phyloP scores from a whole-genome alignment of 1,140 invertebrate species.

The Eueides isabella region DNA sequence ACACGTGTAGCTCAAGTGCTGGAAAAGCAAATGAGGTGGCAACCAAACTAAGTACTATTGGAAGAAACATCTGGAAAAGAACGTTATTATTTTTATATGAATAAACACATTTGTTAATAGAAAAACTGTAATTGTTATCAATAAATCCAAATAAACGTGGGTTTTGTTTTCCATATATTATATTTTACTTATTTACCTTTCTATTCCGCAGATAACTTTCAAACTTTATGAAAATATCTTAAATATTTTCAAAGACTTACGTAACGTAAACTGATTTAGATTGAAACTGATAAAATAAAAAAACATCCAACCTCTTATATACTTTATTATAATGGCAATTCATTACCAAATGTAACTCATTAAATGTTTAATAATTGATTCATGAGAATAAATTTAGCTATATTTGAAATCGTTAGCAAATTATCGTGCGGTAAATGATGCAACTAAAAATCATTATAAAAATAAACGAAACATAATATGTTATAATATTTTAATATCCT shows the following conservation, averaged over 20 bases:
- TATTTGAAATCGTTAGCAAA: background rate
- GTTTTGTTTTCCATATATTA: too few species aligned
- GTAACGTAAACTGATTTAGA: too few species aligned
- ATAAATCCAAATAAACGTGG: too few species aligned
- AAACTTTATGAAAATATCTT: too few species aligned
- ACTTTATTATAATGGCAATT: background rate
- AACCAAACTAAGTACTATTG: background rate
- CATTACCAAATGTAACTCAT: background rate
- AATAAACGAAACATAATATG: too few species aligned
- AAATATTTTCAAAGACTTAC: too few species aligned
- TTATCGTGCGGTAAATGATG: background rate
- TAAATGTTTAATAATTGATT: background rate
- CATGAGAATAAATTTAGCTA: background rate
- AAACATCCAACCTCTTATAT: background rate
- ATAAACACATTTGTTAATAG: too few species aligned
- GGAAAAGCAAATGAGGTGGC: background rate
- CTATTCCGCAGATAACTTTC: background rate
- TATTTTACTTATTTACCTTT: background rate
- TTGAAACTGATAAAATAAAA: conserved; percentile 3
- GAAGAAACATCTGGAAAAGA: background rate
- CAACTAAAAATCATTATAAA: too few species aligned
- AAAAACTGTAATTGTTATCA: too few species aligned
- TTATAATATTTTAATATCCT: too few species aligned
- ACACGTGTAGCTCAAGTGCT: background rate
- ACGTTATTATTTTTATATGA: too few species aligned